Conservation (phyloP, 2,888 invertebrate genomes). For the Caradrina kadenii region DNA sequence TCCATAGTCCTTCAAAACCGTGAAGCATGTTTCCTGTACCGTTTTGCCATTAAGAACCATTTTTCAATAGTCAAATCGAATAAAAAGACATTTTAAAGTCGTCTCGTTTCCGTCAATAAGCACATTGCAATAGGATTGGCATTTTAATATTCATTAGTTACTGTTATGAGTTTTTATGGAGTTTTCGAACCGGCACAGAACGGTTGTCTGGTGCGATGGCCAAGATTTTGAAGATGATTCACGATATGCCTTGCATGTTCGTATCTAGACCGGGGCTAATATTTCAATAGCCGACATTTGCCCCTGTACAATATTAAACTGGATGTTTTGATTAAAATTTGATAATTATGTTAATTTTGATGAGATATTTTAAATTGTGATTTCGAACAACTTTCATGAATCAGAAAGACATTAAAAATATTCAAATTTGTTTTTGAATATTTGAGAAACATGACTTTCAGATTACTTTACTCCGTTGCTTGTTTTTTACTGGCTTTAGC, state of each 20-base stretch:
- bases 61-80: conserved; percentile 5
- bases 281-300: conserved; percentile 11
- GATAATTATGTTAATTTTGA: conserved; percentile 8
- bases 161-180: conserved; percentile 59
- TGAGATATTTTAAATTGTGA: conserved; percentile 26
- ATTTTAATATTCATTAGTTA: conserved; percentile 57
- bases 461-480: neutral
- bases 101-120: conserved; percentile 38
- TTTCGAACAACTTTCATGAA: conserved; percentile 22
- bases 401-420: conserved; percentile 13
- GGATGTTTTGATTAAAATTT: conserved; percentile 12
- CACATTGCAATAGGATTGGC: conserved; percentile 42
- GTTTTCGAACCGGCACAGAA: conserved; percentile 47
- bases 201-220: conserved; percentile 52
- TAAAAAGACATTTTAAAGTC: conserved; percentile 11
- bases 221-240: conserved; percentile 57
- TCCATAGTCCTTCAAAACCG: conserved; percentile 11
- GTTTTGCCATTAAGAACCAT: neutral
- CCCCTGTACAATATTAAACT: conserved; percentile 14
- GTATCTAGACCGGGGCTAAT: conserved; percentile 30
- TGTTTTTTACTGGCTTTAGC: neutral
- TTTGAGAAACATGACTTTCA: neutral
- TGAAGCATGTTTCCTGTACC: conserved; percentile 8
- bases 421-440: conserved; percentile 17
- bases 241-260: conserved; percentile 34